Percentiles rank a stretch among this genome's conserved stretches.
Evolutionary conservation across 1,140 invertebrate genomes (phyloP).

Genomic region (Drosophila asahinai): DNA sequence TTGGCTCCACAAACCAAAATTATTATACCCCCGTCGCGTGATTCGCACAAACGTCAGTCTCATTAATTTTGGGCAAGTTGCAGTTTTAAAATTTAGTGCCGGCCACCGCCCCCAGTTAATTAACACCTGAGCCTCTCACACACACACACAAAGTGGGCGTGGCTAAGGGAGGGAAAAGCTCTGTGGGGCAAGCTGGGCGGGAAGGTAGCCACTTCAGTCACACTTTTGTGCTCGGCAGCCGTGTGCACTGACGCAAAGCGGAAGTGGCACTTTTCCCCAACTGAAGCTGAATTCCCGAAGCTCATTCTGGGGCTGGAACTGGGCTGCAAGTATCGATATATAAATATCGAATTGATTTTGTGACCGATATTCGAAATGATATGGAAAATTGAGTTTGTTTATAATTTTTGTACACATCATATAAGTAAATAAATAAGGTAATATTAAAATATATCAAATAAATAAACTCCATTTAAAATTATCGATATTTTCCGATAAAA

Average conservation of each 20-base stretch:
- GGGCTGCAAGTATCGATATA: not conserved
- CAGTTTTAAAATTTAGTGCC: constrained; percentile 76
- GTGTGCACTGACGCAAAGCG: constrained; percentile 80
- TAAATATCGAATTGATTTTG: not conserved
- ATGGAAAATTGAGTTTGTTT: not conserved
- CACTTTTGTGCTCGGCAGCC: constrained; percentile 69
- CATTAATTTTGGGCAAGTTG: constrained; percentile 73
- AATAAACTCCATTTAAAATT: no score
- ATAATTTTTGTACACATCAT: no score
- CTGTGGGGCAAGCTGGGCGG: not conserved
- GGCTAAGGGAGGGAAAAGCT: not conserved
- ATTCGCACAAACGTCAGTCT: constrained; percentile 66
- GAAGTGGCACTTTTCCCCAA: constrained; percentile 75
- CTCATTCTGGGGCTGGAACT: constrained; percentile 6
- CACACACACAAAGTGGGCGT: constrained; percentile 15
- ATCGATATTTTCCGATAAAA: no score
- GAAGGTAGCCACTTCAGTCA: constrained; percentile 69
- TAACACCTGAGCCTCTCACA: constrained; percentile 61
- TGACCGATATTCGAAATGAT: not conserved
- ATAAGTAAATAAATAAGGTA: no score
- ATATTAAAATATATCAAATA: no score
- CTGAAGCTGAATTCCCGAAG: constrained; percentile 34
- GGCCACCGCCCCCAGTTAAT: constrained; percentile 61
- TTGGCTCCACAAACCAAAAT: constrained; percentile 9
- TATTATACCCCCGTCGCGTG: constrained; percentile 17